Evolutionary conservation across 2,888 invertebrate genomes (phyloP), one percentile per base, ranked within the genome.

Genomic region (Vanessa cardui): DNA sequence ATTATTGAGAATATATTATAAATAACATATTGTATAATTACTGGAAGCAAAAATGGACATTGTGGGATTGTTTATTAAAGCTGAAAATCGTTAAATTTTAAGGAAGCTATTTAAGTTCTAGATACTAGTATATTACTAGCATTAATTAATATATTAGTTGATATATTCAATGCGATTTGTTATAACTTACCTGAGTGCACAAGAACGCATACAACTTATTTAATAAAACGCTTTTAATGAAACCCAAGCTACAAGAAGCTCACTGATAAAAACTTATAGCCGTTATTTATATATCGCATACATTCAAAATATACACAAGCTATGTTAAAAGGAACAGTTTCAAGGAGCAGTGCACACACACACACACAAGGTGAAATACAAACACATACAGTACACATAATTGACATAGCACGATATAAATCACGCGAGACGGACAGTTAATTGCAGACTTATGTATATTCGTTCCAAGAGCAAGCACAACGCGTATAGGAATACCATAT

Each of bases 351-450:
- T 70, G 67, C 70, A 66, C 62, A 70, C 66, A 66, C 52, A 68
- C 60, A 80, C 74, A 79, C 73, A 76, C 68, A 78, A 72, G 64
- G 59, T 46, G 39, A 68, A 72, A 68, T 74, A 78, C 68, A 78
- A 75, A 78, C 69, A 74, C 70, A 78, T 72, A 76, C 74, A 61
- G 47, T 66, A 83, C 74, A 83, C 73, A 74, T 89, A 90, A 90
- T 90, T 90, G 90, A 90, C 90, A 82, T 83, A 89, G 86, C 87
- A 85, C 82, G 78, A 81, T 76, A 74, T 78, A 72, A 70, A 76
- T 79, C 70, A 79, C 69, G 79, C 77, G 74, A 84, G 84, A 87
- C 83, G 85, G 85, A 86, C 78, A 79, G 75, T 78, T 73, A 76
- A 72, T 76, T 74, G 78, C 78, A 78, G 20, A 46, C 72, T 77